Base-by-base conservation (phyloP, 2,113 vertebrate genomes). In the Elachura formosa region DNA sequence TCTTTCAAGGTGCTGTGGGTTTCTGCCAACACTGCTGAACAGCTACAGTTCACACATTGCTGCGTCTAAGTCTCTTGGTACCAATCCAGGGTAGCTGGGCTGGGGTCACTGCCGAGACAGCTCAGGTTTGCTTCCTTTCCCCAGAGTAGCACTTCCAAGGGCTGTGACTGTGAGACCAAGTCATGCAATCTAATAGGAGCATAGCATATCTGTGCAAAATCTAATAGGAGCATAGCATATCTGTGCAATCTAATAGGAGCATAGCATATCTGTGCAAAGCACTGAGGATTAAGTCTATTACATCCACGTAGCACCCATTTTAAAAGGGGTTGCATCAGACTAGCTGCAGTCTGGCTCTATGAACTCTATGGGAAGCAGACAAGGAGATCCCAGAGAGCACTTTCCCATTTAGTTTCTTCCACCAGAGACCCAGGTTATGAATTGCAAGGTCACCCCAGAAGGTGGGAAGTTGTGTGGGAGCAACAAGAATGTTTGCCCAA, bases 211-310 rank as follows among this genome's bases (percentile, higher is more conserved):
- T 33, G 17, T 38, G 33, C n/a, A n/a, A n/a, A 59, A 24, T 49
- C 48, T 34, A 29, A 3, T 1, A 63, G 67, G 33, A 68, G 67
- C 67, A 75, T 9, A 71, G 71, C 56, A 59, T 56, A 58, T 36
- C 33, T 33, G 17, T 33, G 45, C 67, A 59, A 24, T 49, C 48
- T 34, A 29, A 3, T 1, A 63, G 67, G 33, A 68, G 67, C 67
- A 75, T 9, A 71, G 71, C 56, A 59, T 56, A 58, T 36, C 33
- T 33, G 17, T 38, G 20, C n/a, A 80, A 80, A 64, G 40, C 51
- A 41, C 18, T 45, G 0, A 0, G 11, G 36, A 24, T 43, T 54
- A 36, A 77, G 41, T 25, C 14, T 26, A 11, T 29, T 16, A 38
- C 26, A 36, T 38, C n/a, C 12, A 23, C 0, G 3, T 22, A 56